Base-by-base conservation (phyloP, 2,888 invertebrate species). In the Lasioglossum figueresi region DNA sequence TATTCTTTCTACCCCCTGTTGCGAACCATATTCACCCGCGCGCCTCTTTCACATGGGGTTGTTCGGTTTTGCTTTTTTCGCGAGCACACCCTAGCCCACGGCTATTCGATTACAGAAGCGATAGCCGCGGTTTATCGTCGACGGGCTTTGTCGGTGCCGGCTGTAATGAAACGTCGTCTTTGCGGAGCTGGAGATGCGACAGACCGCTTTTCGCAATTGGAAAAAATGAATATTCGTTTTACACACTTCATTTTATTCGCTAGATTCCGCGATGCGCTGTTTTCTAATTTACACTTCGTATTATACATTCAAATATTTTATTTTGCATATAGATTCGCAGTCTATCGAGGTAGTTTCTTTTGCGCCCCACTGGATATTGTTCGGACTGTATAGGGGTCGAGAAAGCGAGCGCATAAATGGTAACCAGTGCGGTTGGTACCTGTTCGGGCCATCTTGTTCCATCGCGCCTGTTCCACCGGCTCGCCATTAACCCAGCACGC, bases 401-500 rank as follows among this genome's bases (percentile, higher is more conserved):
- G 31, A 63, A 16, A 31, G 63, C 16, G 63, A 31, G 31, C 68
- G 10, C n/a, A 14, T 12, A 37, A 70, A 70, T n/a, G 37, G 23
- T 70, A 40, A 2, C 40, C 23, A 23, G 4, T 40, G n/a, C 70
- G 6, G 40, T 40, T 14, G 37, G 70, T 70, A 70, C 70, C 70
- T 70, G 70, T 70, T 70, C 70, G 40, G 4, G 70, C 40, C 70
- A 40, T 70, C 70, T 37, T 70, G 70, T 70, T 77, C 70, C 77
- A 77, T 77, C 70, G 73, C 48, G 73, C 23, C 48, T n/a, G 76
- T 23, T 77, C 34, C 73, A 52, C 31, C 48, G 48, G 52, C 34
- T 70, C 63, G 77, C 68, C 77, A 70, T 77, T 77, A 77, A 77
- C 77, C 68, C 34, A 31, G 45, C 73, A 52, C 43, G 72, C 66